Evolutionary conservation across 2,797 vertebrate genomes (phyloP).

Genomic region (Galagoides demidoff): DNA sequence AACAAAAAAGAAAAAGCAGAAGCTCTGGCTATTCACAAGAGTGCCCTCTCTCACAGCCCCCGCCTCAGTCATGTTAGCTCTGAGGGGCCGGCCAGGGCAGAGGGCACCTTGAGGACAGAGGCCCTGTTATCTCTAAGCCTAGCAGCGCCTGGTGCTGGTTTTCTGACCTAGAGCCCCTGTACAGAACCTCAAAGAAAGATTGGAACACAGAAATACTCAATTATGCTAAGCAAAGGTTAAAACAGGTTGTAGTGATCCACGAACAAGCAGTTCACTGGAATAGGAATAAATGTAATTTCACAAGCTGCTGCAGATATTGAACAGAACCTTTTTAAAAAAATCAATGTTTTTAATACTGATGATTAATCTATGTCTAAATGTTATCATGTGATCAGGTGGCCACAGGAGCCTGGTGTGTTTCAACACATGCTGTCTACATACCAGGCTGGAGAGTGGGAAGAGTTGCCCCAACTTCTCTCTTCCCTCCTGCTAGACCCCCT

Average conservation of each 20-base stretch:
- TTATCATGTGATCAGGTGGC: neutral
- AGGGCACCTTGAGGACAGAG: neutral
- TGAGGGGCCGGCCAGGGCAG: neutral
- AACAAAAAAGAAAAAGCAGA: neutral
- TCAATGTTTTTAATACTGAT: neutral
- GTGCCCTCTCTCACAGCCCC: fast-evolving
- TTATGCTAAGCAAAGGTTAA: neutral
- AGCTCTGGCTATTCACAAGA: neutral
- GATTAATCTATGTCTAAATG: neutral
- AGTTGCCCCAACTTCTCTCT: neutral
- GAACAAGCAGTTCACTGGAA: neutral
- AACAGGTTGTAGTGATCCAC: neutral
- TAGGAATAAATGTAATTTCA: neutral
- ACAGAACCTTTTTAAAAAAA: neutral
- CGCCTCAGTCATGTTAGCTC: neutral
- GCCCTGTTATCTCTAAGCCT: neutral
- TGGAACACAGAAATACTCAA: neutral
- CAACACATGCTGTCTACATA: neutral
- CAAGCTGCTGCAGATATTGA: neutral
- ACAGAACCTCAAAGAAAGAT: neutral
- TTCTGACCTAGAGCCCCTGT: neutral
- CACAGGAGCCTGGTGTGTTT: neutral
- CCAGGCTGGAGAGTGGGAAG: neutral
- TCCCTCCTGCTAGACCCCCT: too few relatives aligned
- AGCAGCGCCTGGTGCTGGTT: neutral